phyloP scores from a whole-genome alignment of 2,113 vertebrate genomes.

The Menidia beryllina region DNA sequence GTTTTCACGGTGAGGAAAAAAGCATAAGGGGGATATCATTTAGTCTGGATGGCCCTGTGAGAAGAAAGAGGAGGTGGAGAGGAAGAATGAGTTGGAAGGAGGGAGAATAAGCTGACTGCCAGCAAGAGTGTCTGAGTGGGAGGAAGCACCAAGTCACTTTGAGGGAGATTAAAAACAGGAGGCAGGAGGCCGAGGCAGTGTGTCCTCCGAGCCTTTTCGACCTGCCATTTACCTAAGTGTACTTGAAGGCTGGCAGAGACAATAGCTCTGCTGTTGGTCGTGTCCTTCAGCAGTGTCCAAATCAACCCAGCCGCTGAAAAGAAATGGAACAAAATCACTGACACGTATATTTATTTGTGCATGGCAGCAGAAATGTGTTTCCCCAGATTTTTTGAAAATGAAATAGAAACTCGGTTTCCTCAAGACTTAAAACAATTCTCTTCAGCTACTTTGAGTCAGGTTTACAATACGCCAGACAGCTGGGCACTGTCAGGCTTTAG shows the following conservation, averaged over 20 bases:
- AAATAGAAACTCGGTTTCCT: background rate
- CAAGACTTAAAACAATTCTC: too few species aligned
- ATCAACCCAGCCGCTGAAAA: slow-evolving; percentile 28
- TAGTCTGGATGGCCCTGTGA: slow-evolving; percentile 44
- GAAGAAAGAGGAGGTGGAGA: slow-evolving; percentile 44
- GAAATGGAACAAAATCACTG: slow-evolving; percentile 62
- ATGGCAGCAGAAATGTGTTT: background rate
- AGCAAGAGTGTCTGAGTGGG: slow-evolving; percentile 50
- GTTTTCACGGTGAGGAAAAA: slow-evolving; percentile 49
- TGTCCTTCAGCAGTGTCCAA: slow-evolving; percentile 58
- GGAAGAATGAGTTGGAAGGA: slow-evolving; percentile 20
- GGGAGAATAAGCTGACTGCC: slow-evolving; percentile 31
- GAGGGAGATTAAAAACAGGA: slow-evolving; percentile 43
- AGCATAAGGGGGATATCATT: slow-evolving; percentile 47
- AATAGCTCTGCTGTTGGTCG: slow-evolving; percentile 29
- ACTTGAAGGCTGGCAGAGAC: slow-evolving; percentile 43
- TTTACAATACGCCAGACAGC: slow-evolving; percentile 36
- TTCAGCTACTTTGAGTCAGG: slow-evolving; percentile 13
- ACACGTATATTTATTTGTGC: slow-evolving; percentile 26
- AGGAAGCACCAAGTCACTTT: slow-evolving; percentile 50
- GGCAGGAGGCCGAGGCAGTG: slow-evolving; percentile 37
- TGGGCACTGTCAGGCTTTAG: slow-evolving; percentile 30
- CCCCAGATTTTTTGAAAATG: background rate
- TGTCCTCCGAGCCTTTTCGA: slow-evolving; percentile 49
- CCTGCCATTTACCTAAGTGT: slow-evolving; percentile 63